Percentiles rank a stretch among this genome's conserved stretches.
Evolutionary conservation across 2,113 vertebrate genomes (phyloP).

Genomic region (Microtus oregoni): DNA sequence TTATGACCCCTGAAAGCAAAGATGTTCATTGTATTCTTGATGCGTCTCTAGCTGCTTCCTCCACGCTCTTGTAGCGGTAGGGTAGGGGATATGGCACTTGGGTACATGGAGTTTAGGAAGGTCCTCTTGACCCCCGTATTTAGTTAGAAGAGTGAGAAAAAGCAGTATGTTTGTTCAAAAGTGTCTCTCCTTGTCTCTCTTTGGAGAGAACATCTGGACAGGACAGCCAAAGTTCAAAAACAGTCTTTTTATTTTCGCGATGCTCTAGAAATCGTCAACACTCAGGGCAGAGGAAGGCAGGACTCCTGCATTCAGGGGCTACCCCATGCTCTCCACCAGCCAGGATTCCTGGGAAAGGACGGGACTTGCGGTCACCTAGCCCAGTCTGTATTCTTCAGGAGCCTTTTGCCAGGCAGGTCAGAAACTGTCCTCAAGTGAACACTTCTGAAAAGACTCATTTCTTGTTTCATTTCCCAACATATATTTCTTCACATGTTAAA

Average conservation of each 20-base stretch:
- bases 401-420: background rate
- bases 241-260: background rate
- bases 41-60: background rate
- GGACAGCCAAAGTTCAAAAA: background rate
- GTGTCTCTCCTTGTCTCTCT: background rate
- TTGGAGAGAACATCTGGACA: background rate
- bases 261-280: background rate
- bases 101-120: background rate
- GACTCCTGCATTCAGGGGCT: background rate
- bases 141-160: background rate
- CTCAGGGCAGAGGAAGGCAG: background rate
- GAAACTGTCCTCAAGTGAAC: background rate
- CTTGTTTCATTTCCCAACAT: background rate
- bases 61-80: background rate
- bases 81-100: background rate
- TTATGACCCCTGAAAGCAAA: conserved; percentile 19
- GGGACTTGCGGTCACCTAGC: fast-evolving
- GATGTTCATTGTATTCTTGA: conserved; percentile 32
- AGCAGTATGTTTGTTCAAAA: background rate
- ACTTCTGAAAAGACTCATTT: background rate
- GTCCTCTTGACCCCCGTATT: background rate
- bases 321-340: fast-evolving
- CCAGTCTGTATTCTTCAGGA: background rate
- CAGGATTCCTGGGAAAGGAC: background rate
- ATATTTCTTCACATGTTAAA: background rate